These are phyloP conservation scores for Microctonus hyperodae DNA, from an alignment of 2,888 invertebrate genomes.

Conservation along the genomic window DNA sequence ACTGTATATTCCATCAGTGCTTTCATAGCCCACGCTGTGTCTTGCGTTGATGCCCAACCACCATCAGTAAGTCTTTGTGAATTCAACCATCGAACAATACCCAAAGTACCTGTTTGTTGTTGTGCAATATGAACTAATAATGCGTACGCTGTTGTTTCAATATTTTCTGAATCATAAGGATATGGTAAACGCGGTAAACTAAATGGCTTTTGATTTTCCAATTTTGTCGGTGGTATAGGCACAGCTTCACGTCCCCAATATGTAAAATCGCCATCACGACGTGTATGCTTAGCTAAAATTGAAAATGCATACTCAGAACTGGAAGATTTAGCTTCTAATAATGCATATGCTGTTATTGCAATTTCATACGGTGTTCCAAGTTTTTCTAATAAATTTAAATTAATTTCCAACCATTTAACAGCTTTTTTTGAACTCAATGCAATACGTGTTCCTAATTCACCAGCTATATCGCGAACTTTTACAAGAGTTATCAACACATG, in stretches of 20 bases:
- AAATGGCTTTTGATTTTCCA: conserved; percentile 92
- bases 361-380: conserved; percentile 82
- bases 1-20: conserved; percentile 90
- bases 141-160: conserved; percentile 93
- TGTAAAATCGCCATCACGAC: conserved; percentile 78
- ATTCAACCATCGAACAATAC: conserved; percentile 91
- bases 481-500: conserved; percentile 90
- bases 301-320: conserved; percentile 83
- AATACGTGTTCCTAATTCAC: conserved; percentile 77
- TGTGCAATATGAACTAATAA: conserved; percentile 87
- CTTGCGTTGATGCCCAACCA: conserved; percentile 90
- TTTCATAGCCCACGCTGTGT: conserved; percentile 87
- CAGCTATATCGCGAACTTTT: conserved; percentile 80
- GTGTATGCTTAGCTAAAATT: conserved; percentile 72
- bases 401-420: conserved; percentile 81
- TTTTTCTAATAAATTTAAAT: conserved; percentile 77
- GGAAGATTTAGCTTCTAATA: conserved; percentile 84
- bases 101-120: conserved; percentile 81
- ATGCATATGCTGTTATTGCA: conserved; percentile 88
- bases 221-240: conserved; percentile 82
- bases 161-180: conserved; percentile 87
- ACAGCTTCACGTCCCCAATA: conserved; percentile 86
- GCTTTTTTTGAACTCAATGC: conserved; percentile 79
- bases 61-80: conserved; percentile 85
- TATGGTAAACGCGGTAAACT: conserved; percentile 86